Evolutionary conservation across 2,888 invertebrate species (phyloP).

Genomic region (Fragum sueziense): DNA sequence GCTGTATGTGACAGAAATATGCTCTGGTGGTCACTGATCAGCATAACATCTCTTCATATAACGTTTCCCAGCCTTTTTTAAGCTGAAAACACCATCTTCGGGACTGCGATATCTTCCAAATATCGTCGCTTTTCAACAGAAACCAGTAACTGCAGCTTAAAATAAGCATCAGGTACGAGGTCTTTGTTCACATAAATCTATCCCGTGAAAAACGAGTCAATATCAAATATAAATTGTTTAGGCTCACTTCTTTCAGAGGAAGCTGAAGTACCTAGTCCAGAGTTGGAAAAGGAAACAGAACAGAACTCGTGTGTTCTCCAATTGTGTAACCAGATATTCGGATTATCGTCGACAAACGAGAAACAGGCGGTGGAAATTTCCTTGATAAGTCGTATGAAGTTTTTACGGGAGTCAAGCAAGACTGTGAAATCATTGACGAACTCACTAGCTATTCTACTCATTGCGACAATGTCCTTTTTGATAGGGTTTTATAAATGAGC

Average conservation of each 20-base stretch:
- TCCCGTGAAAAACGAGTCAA: no score
- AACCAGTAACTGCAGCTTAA: no score
- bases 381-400: neutral
- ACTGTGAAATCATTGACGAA: neutral
- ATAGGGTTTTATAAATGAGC: constrained; percentile 11
- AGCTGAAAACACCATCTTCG: no score
- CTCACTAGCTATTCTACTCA: constrained; percentile 10
- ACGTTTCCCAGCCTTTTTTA: no score
- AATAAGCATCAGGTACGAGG: no score
- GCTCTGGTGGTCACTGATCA: no score
- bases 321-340: neutral
- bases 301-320: neutral
- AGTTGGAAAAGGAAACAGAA: neutral
- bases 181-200: no score
- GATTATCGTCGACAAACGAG: neutral
- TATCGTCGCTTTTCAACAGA: no score
- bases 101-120: no score
- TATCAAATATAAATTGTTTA: no score
- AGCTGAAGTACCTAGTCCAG: neutral
- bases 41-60: no score
- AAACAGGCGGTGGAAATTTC: neutral
- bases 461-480: constrained; percentile 19
- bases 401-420: constrained; percentile 5
- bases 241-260: neutral
- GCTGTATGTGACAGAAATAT: no score